A percentile compares a stretch with the other conserved stretches of the same genome.
Conservation (phyloP, 2,888 invertebrate genomes). For the Anoplius nigerrimus region DNA sequence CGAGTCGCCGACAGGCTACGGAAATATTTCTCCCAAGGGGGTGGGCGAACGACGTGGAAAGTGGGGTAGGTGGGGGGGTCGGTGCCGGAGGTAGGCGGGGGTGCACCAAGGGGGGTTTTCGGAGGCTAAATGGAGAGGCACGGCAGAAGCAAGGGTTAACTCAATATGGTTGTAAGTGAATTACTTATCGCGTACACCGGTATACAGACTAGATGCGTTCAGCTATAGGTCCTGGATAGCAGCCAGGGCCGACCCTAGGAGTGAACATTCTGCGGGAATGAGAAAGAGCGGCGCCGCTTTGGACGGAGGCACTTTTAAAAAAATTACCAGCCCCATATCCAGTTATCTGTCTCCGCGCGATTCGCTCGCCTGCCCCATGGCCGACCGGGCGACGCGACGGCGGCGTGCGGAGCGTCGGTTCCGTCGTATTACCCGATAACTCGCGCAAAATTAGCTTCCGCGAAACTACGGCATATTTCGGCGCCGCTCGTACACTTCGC, state of each 20-base stretch:
- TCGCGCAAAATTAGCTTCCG: too few relatives aligned
- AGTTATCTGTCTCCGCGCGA: too few relatives aligned
- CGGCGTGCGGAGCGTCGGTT: too few relatives aligned
- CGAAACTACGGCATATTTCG: too few relatives aligned
- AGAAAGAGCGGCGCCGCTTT: too few relatives aligned
- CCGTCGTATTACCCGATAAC: too few relatives aligned
- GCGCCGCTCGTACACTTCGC: too few relatives aligned
- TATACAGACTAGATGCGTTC: slow-evolving; percentile 72
- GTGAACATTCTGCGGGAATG: not conserved
- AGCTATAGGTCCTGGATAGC: slow-evolving; percentile 62
- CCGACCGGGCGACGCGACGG: too few relatives aligned
- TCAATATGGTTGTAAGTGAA: slow-evolving; percentile 74
- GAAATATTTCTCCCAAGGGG: not conserved
- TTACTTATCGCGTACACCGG: slow-evolving; percentile 74
- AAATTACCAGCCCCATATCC: too few relatives aligned
- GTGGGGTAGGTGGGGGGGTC: slow-evolving; percentile 13
- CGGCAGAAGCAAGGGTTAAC: slow-evolving; percentile 74
- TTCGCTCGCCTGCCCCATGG: too few relatives aligned
- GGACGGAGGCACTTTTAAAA: too few relatives aligned
- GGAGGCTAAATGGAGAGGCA: slow-evolving; percentile 70
- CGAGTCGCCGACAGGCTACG: not conserved
- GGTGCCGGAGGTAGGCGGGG: slow-evolving; percentile 27
- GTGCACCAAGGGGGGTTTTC: slow-evolving; percentile 58
- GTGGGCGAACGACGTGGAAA: slow-evolving; percentile 16
- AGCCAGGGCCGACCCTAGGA: slow-evolving; percentile 45